Percentiles rank a stretch among this genome's conserved stretches.
Evolutionary conservation across 2,888 invertebrate genomes (phyloP).

Genomic region (Cephonodes hylas): DNA sequence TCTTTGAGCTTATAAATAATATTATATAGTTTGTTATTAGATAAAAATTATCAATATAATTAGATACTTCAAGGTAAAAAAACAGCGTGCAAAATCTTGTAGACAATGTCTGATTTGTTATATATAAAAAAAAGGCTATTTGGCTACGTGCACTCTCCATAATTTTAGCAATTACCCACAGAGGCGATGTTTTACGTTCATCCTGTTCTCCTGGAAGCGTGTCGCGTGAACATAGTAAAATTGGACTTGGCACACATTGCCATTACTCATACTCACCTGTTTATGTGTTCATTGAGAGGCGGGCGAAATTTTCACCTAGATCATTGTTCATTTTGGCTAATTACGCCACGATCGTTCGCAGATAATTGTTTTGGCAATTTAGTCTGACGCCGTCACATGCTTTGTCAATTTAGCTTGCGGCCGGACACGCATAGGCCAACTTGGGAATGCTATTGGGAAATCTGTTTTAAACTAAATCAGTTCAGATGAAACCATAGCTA

Average conservation of each 20-base stretch:
- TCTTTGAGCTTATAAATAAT: no score
- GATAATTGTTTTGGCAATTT: background rate
- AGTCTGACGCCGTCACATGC: background rate
- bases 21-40: no score
- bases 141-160: background rate
- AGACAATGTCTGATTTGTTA: no score
- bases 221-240: conserved; percentile 29
- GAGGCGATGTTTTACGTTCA: background rate
- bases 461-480: background rate
- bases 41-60: no score
- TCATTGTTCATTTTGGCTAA: background rate
- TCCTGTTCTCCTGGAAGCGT: conserved; percentile 12
- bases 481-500: no score
- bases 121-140: background rate
- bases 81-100: no score
- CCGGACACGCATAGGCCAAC: background rate
- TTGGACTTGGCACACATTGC: conserved; percentile 45
- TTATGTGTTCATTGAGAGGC: conserved; percentile 20
- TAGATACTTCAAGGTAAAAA: no score
- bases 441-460: background rate
- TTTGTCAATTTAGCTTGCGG: background rate
- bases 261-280: conserved; percentile 34
- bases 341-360: background rate
- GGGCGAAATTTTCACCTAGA: background rate
- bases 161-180: background rate